These are phyloP conservation scores for Trachythela sp. DNA, from an alignment of 64 coral and sea anemone genomes.

Conservation along the genomic window DNA sequence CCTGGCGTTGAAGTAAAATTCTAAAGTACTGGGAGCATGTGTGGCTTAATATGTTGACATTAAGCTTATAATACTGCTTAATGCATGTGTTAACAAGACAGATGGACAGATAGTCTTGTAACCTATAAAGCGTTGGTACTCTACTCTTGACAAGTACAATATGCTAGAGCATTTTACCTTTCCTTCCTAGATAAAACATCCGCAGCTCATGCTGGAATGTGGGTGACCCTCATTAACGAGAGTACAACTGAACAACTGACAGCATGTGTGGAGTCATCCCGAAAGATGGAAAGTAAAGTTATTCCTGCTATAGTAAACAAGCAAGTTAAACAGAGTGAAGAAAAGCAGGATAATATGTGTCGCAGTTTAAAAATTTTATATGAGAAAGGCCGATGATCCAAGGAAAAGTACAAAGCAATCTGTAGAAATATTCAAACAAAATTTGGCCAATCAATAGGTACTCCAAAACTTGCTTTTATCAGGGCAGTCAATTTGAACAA, in stretches of 20 bases:
- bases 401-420: neutral
- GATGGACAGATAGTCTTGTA: no score
- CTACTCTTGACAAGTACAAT: neutral
- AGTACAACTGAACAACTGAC: neutral
- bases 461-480: conserved; percentile 6
- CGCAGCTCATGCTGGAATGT: neutral
- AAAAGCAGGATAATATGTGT: neutral
- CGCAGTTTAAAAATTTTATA: neutral
- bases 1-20: no score
- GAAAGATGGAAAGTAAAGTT: neutral
- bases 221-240: neutral
- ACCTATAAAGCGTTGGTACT: no score
- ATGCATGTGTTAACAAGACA: no score
- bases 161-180: neutral
- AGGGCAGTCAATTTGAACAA: neutral
- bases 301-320: neutral
- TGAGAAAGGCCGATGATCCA: neutral
- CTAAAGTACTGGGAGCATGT: no score
- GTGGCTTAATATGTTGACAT: no score
- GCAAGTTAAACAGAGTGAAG: neutral
- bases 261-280: neutral
- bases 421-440: neutral
- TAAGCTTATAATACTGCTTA: no score
- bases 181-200: neutral
- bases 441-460: neutral